phyloP scores from a whole-genome alignment of 2,113 vertebrate species.

The Urocynchramus pylzowi region DNA sequence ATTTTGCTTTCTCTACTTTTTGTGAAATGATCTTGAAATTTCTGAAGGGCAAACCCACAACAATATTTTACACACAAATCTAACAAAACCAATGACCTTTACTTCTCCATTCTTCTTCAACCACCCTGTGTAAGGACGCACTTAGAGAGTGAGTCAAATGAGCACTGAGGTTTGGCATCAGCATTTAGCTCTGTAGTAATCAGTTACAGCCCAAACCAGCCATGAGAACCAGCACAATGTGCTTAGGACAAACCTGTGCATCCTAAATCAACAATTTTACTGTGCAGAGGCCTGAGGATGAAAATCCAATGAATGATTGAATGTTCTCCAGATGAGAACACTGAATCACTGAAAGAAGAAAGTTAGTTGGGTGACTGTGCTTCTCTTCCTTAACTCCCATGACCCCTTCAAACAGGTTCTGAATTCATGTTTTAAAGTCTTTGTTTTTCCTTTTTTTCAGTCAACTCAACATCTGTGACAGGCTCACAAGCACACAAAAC shows the following conservation, averaged over 20 bases:
- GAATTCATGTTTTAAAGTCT: background rate
- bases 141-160: background rate
- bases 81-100: background rate
- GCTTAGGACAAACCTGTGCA: background rate
- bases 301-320: background rate
- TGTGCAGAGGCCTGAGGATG: background rate
- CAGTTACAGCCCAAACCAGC: background rate
- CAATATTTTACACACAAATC: background rate
- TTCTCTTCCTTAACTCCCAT: background rate
- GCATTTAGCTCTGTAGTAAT: background rate
- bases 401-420: background rate
- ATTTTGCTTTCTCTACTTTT: background rate
- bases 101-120: background rate
- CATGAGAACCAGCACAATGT: background rate
- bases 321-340: background rate
- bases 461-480: background rate
- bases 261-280: background rate
- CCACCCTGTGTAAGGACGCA: background rate
- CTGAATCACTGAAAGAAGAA: background rate
- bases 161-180: background rate
- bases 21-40: background rate
- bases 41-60: background rate
- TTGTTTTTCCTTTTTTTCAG: background rate
- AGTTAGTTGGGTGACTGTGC: background rate
- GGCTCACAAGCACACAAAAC: background rate